Conservation (phyloP, 1,140 invertebrate genomes). For the Drosophila saltans region DNA sequence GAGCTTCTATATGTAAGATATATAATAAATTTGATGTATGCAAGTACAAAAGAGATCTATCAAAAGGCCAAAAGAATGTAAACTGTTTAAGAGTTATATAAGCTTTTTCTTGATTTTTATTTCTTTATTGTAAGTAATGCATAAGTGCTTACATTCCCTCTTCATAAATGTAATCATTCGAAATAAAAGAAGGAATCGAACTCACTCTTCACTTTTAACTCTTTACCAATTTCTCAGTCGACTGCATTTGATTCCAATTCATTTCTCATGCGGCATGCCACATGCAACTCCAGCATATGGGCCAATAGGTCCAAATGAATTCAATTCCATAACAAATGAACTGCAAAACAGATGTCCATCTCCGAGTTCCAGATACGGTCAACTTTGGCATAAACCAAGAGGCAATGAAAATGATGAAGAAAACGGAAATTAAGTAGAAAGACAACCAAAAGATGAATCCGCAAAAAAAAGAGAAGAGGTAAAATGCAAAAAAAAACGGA, state of each 20-base stretch:
- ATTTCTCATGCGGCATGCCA: conserved; percentile 45
- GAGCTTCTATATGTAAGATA: too few species aligned
- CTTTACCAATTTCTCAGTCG: conserved; percentile 64
- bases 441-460: conserved; percentile 36
- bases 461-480: conserved; percentile 15
- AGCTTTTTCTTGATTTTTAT: too few species aligned
- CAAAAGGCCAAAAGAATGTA: too few species aligned
- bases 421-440: conserved; percentile 71
- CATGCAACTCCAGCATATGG: conserved; percentile 54
- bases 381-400: neutral
- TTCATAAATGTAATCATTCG: conserved; percentile 7
- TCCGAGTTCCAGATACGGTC: conserved; percentile 26
- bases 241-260: conserved; percentile 69
- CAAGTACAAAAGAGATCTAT: too few species aligned
- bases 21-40: too few species aligned
- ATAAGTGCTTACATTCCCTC: conserved; percentile 9
- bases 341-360: conserved; percentile 74
- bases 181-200: conserved; percentile 18
- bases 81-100: too few species aligned
- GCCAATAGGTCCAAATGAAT: conserved; percentile 65
- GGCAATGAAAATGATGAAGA: conserved; percentile 33
- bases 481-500: conserved; percentile 43
- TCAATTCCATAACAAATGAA: conserved; percentile 77
- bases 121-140: neutral
- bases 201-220: conserved; percentile 39